Conservation (phyloP, 1,140 invertebrate genomes). For the Platyscapa corneri region DNA sequence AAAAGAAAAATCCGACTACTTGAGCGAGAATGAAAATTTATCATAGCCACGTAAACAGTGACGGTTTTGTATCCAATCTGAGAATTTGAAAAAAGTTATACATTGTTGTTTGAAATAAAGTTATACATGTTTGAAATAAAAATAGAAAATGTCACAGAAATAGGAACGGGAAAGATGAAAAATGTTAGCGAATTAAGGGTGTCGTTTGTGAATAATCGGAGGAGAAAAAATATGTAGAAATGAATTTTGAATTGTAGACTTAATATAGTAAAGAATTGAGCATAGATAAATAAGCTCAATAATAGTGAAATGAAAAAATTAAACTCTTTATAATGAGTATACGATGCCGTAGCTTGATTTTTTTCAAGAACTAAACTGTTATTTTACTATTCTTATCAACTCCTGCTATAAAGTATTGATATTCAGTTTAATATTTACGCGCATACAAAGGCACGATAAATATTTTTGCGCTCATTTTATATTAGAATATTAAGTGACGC, state of each 20-base stretch:
- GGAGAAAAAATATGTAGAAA: constrained; percentile 4
- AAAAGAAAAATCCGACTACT: too few relatives aligned
- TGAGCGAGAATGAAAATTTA: neutral
- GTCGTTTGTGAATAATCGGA: constrained; percentile 6
- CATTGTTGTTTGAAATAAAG: neutral
- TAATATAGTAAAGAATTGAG: constrained; percentile 22
- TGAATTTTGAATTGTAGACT: neutral
- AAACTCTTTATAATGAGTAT: constrained; percentile 26
- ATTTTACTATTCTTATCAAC: neutral
- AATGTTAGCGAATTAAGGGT: constrained; percentile 14
- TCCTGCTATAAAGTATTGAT: neutral
- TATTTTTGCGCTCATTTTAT: neutral
- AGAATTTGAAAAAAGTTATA: neutral
- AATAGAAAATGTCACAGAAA: neutral
- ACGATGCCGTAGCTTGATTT: constrained; percentile 3
- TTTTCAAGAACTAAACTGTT: constrained; percentile 16
- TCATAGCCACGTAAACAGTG: neutral
- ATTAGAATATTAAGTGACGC: neutral
- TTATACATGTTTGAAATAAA: neutral
- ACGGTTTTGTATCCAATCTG: too few relatives aligned
- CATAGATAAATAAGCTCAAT: neutral
- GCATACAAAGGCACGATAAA: neutral
- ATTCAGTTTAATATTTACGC: neutral
- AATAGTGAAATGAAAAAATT: neutral
- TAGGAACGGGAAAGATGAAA: neutral